phyloP scores from a whole-genome alignment of 2,888 invertebrate genomes.

The Patella caerulea region DNA sequence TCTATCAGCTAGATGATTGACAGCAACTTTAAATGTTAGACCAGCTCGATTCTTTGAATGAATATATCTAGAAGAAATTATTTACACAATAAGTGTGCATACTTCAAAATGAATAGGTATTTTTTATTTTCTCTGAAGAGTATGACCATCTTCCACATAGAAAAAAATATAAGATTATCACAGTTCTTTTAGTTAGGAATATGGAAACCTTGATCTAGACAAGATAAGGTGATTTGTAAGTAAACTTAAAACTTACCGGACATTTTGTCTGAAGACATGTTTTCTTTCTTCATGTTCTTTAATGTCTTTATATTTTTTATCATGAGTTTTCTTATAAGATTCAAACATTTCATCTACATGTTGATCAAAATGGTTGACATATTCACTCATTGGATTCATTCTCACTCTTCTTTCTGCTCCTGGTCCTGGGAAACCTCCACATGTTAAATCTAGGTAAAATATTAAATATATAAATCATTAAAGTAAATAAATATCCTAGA shows the following conservation, averaged over 20 bases:
- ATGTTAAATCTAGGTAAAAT: slow-evolving; percentile 56
- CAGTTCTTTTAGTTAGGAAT: too few relatives aligned
- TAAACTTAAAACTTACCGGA: slow-evolving; percentile 69
- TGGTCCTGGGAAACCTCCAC: slow-evolving; percentile 86
- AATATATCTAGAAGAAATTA: slow-evolving; percentile 76
- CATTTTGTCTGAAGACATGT: slow-evolving; percentile 88
- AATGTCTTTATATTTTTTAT: slow-evolving; percentile 78
- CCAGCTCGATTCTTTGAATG: slow-evolving; percentile 86
- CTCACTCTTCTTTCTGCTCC: slow-evolving; percentile 73
- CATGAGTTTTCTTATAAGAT: slow-evolving; percentile 82
- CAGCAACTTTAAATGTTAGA: slow-evolving; percentile 80
- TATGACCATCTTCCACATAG: too few relatives aligned
- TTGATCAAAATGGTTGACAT: slow-evolving; percentile 79
- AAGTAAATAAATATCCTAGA: too few relatives aligned
- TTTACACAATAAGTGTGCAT: too few relatives aligned
- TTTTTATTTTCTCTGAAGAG: too few relatives aligned
- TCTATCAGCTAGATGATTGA: slow-evolving; percentile 91
- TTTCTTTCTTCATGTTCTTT: slow-evolving; percentile 81
- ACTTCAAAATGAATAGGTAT: too few relatives aligned
- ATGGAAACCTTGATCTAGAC: too few relatives aligned
- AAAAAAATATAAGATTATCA: neutral
- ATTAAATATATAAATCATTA: too few relatives aligned
- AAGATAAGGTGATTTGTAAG: too few relatives aligned
- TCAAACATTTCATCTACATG: slow-evolving; percentile 82
- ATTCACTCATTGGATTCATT: slow-evolving; percentile 95